Evolutionary conservation across 2,113 vertebrate species (phyloP).

Genomic region (Gopherus flavomarginatus): DNA sequence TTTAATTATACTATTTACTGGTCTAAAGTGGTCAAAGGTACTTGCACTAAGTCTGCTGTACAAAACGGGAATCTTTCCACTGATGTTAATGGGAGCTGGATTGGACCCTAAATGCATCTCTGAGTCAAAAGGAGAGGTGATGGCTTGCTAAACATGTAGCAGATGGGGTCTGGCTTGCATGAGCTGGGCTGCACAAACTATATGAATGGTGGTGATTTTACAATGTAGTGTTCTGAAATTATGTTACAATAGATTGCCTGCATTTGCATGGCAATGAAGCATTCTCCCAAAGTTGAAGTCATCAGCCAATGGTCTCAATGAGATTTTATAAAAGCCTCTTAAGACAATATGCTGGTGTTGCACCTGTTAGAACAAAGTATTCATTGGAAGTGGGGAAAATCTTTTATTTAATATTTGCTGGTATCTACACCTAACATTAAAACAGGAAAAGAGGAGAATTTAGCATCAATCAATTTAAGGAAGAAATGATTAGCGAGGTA

Average conservation of each 20-base stretch:
- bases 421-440: neutral
- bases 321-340: conserved; percentile 8
- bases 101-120: neutral
- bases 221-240: neutral
- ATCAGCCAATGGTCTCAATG: neutral
- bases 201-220: neutral
- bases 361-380: neutral
- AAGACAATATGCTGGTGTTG: neutral
- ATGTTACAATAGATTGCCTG: neutral
- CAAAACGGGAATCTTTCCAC: conserved; percentile 7
- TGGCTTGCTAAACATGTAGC: neutral
- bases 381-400: neutral
- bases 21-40: conserved; percentile 8
- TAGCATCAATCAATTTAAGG: neutral
- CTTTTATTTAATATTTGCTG: neutral
- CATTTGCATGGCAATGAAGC: neutral
- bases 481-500: no score
- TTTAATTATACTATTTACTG: conserved; percentile 24
- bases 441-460: neutral
- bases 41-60: neutral
- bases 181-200: neutral
- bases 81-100: conserved; percentile 9
- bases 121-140: neutral
- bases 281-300: neutral
- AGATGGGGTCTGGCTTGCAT: neutral